Base-by-base conservation (phyloP, 1,140 invertebrate genomes). In the Plodia interpunctella region DNA sequence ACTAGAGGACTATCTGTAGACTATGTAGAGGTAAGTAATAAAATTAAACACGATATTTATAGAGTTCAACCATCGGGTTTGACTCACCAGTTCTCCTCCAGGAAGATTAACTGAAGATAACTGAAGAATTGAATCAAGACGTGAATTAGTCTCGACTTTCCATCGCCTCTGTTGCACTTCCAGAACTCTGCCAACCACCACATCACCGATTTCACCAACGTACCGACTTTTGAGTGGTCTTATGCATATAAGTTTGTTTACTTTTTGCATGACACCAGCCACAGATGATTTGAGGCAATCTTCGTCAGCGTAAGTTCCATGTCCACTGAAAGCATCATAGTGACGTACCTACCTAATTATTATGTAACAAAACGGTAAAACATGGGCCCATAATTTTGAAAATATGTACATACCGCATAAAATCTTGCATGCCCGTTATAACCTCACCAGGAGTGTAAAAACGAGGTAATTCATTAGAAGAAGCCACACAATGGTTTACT, bases 91-190 rank as follows among this genome's bases (percentile, higher is more conserved):
- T 93, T 99, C 97, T 75, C 98, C 98, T 38, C 98, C 98, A 49
- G 98, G 98, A 68, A 99, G 91, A 92, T 99, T 99, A 5, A 99
- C 97, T 55, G 97, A 97, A 0, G 97, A 97, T 19, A 99, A 88
- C 57, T 97, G 90, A 3, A 99, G 90, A 49, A 96, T 91, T 5
- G 98, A 96, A 87, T 99, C 96, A 15, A 99, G 83, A 71, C 97
- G 93, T 0, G 97, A 94, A 90, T 97, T 97, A 2, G 96, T 97
- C 74, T 99, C 97, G 25, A 99, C 96, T 91, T 97, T 97, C 98
- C 98, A 99, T 70, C 97, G 90, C 78, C 95, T 96, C 70, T 97
- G 95, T 80, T 96, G 95, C 0, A 97, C 95, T 87, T 99, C 97
- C 0, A 95, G 93, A 15, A 99, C 96, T 60, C 98, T 91, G 0